Percentiles rank a stretch among this genome's conserved stretches.
Conservation (phyloP, 2,888 invertebrate species). For the Pollenia angustigena region DNA sequence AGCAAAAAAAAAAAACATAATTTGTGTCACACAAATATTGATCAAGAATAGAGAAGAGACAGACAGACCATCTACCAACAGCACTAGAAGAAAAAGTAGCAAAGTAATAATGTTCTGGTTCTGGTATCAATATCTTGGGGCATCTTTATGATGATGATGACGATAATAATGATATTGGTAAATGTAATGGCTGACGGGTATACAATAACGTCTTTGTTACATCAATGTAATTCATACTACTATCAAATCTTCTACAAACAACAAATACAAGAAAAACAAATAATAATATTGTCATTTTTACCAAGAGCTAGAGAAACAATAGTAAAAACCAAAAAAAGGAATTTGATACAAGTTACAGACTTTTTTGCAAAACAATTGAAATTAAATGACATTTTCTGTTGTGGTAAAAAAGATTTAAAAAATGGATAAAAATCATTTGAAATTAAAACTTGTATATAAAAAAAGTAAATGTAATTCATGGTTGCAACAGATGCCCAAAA, state of each 20-base stretch:
- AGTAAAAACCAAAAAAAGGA: slow-evolving; percentile 16
- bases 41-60: not conserved
- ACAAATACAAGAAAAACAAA: slow-evolving; percentile 26
- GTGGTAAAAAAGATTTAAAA: slow-evolving; percentile 60
- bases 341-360: not conserved
- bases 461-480: slow-evolving; percentile 77
- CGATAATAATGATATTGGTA: slow-evolving; percentile 27
- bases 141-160: slow-evolving; percentile 58
- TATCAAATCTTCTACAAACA: slow-evolving; percentile 20
- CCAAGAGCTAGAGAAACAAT: slow-evolving; percentile 24
- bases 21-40: slow-evolving; percentile 20
- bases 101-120: slow-evolving; percentile 38
- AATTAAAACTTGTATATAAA: slow-evolving; percentile 52
- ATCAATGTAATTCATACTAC: slow-evolving; percentile 32
- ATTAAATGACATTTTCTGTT: slow-evolving; percentile 13
- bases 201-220: slow-evolving; percentile 59
- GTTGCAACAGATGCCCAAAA: slow-evolving; percentile 78
- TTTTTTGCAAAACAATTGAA: slow-evolving; percentile 13
- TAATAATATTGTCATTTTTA: slow-evolving; percentile 45
- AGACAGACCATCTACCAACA: not conserved
- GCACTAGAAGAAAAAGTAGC: not conserved
- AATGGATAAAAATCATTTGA: slow-evolving; percentile 73
- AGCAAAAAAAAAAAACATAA: slow-evolving; percentile 6
- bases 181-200: slow-evolving; percentile 65
- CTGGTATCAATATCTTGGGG: slow-evolving; percentile 42